phyloP scores from a whole-genome alignment of 1,140 invertebrate genomes.

The Cydia strobilella region DNA sequence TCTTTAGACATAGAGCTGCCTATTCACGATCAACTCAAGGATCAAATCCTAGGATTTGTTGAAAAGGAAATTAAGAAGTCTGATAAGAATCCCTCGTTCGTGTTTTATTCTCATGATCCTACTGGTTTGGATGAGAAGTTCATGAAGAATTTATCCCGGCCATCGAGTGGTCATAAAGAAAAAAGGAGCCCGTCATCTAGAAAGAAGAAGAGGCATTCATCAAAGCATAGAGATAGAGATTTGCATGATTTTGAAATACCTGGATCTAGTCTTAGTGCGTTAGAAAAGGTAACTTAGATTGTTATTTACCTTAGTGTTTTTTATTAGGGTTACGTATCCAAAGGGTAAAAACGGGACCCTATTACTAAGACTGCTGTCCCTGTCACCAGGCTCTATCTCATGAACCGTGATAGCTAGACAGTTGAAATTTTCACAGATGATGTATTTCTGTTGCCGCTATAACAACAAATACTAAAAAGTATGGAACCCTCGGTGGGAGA shows the following conservation, averaged over 20 bases:
- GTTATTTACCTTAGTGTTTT: background rate
- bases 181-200: conserved; percentile 76
- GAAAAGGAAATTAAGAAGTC: conserved; percentile 82
- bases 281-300: conserved; percentile 66
- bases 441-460: no score
- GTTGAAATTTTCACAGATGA: no score
- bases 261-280: conserved; percentile 76
- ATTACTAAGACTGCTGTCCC: no score
- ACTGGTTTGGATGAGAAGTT: conserved; percentile 75
- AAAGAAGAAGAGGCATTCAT: conserved; percentile 78
- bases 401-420: no score
- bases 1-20: conserved; percentile 80
- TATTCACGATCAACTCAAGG: conserved; percentile 80
- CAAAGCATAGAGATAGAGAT: conserved; percentile 71
- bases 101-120: conserved; percentile 77
- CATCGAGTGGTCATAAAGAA: conserved; percentile 75
- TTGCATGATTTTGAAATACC: conserved; percentile 78
- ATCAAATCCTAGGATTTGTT: conserved; percentile 80
- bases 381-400: no score
- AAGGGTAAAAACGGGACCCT: no score
- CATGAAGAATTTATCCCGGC: conserved; percentile 69
- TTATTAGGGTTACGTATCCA: no score
- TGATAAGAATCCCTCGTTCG: conserved; percentile 76
- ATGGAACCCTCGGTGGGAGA: no score
- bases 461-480: no score